Evolutionary conservation across 2,113 vertebrate species (phyloP).

Genomic region (Mesembrinibis cayennensis): DNA sequence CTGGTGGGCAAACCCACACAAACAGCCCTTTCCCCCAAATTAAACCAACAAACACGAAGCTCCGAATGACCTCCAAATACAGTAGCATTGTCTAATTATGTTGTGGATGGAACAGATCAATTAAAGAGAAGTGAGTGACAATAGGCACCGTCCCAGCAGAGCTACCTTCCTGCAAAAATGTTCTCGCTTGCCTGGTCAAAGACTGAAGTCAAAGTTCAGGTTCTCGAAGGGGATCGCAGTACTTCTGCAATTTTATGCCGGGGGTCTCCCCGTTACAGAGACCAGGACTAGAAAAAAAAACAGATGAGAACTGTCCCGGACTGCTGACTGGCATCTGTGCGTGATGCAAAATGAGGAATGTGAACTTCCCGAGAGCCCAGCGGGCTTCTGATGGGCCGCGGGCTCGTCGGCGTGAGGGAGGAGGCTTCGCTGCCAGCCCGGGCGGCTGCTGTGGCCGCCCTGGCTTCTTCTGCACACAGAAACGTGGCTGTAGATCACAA

Average conservation of each 20-base stretch:
- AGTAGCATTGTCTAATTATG: background rate
- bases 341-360: fast-evolving
- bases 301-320: background rate
- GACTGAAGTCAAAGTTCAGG: background rate
- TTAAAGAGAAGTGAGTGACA: background rate
- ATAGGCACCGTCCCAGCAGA: background rate
- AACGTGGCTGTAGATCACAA: background rate
- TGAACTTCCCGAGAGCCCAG: background rate
- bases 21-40: background rate
- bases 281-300: background rate
- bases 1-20: background rate
- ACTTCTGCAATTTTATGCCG: fast-evolving
- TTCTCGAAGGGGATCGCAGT: background rate
- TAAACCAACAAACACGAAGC: background rate
- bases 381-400: fast-evolving
- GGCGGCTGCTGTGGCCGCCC: background rate
- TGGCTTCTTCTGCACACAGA: fast-evolving
- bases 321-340: no score
- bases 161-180: background rate
- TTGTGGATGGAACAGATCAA: background rate
- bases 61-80: background rate
- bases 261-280: background rate
- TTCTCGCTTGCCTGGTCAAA: background rate
- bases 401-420: background rate
- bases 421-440: background rate